These are phyloP conservation scores for Lithosia quadra DNA, from an alignment of 2,888 invertebrate species.

Conservation along the genomic window DNA sequence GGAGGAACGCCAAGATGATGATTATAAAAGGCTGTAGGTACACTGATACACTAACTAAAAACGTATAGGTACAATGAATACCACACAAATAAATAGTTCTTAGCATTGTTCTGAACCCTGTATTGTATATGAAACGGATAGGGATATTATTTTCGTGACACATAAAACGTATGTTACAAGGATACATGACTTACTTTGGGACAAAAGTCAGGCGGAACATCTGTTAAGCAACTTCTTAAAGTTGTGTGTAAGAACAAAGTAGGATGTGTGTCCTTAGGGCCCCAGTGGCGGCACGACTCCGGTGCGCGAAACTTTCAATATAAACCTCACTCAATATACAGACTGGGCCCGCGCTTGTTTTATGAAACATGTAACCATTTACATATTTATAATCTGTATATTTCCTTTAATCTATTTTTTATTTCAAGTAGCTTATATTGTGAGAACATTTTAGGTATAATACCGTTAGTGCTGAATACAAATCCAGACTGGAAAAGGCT, in stretches of 20 bases:
- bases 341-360: constrained; percentile 46
- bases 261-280: constrained; percentile 75
- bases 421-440: too few species aligned
- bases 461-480: too few species aligned
- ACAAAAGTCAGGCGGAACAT: constrained; percentile 79
- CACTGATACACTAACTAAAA: too few species aligned
- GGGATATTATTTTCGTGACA: constrained; percentile 49
- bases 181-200: constrained; percentile 69
- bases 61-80: too few species aligned
- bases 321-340: constrained; percentile 71
- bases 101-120: not conserved
- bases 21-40: too few species aligned
- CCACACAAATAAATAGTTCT: not conserved
- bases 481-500: too few species aligned
- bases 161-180: constrained; percentile 60
- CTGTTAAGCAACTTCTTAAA: constrained; percentile 81
- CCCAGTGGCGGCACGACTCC: constrained; percentile 39
- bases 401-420: not conserved
- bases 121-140: constrained; percentile 33
- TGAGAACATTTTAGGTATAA: too few species aligned
- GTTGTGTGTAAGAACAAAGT: constrained; percentile 78
- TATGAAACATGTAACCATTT: constrained; percentile 36
- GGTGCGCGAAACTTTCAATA: constrained; percentile 68
- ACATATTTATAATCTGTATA: not conserved
- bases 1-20: too few species aligned